Evolutionary conservation across 2,888 invertebrate genomes (phyloP).

Genomic region (Rhopalosiphum nymphaeae): DNA sequence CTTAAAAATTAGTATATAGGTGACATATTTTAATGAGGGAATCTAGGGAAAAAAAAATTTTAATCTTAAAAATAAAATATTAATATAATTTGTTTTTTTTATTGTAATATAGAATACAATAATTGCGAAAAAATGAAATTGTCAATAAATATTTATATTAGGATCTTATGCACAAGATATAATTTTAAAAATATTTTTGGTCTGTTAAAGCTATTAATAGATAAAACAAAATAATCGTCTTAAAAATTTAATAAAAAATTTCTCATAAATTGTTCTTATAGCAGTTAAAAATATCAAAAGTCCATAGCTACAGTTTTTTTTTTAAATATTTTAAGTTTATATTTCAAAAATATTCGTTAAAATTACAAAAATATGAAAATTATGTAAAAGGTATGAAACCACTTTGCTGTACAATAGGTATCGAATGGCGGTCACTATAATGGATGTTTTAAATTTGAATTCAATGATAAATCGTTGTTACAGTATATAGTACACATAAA

Average conservation of each 20-base stretch:
- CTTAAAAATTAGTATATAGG: neutral
- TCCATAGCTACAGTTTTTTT: neutral
- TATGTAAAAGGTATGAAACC: too few species aligned
- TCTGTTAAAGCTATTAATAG: neutral
- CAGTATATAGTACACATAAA: too few species aligned
- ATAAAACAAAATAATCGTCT: neutral
- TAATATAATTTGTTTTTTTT: neutral
- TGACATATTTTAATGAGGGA: neutral
- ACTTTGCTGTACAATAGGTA: too few species aligned
- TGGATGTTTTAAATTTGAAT: too few species aligned
- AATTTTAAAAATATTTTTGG: neutral
- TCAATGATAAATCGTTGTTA: too few species aligned
- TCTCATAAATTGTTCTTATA: neutral
- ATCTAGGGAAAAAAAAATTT: neutral
- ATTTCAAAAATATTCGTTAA: neutral
- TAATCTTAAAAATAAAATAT: neutral
- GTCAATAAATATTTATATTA: neutral
- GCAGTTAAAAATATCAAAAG: neutral
- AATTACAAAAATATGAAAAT: neutral
- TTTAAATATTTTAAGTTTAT: neutral
- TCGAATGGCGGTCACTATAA: too few species aligned
- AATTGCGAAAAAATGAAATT: neutral
- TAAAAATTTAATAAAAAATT: neutral
- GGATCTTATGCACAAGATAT: neutral
- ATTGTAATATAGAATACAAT: neutral